Base-by-base conservation (phyloP, 2,888 invertebrate species). In the Acleris holmiana region DNA sequence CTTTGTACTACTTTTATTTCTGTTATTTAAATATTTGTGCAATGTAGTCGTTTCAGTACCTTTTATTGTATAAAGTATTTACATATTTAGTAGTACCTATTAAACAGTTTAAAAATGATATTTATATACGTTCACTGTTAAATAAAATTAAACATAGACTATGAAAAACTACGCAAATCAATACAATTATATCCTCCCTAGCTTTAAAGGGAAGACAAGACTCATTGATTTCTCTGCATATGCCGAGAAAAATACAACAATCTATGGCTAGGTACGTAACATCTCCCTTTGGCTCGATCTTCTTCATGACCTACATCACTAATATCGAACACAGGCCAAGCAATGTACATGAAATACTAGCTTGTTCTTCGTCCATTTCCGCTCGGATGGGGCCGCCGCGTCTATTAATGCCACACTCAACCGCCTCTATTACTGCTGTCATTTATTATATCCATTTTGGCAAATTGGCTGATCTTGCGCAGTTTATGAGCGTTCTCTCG, bases 371-470 rank as follows among this genome's bases (percentile, higher is more conserved):
- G 48, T 23, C 44, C 64, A 25, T 54, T 25, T 23, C 29, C 23
- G 47, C 55, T 13, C 40, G 64, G 55, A 55, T 48, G 55, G 58
- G 60, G 59, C 60, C 50, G 47, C 48, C 23, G 88, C 83, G 88
- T 89, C 91, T 92, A 91, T 91, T 91, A 92, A 91, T 91, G 91
- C 86, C 87, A 84, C 85, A 88, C 91, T 89, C 90, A 87, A 90
- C 86, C 85, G 84, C 89, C 86, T 88, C 89, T 92, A 91, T 92
- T 91, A 91, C 89, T 83, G 79, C 85, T 87, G 86, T 89, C 91
- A 89, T 92, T 92, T 91, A 86, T 91, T 91, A 91, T 91, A 91
- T 89, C 89, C 91, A 88, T 90, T 92, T 90, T 89, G 84, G 82
- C 89, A 85, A 91, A 91, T 90, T 90, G 87, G 86, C 85, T 85